phyloP scores from a whole-genome alignment of 2,797 vertebrate species.

The Eulemur coronatus region DNA sequence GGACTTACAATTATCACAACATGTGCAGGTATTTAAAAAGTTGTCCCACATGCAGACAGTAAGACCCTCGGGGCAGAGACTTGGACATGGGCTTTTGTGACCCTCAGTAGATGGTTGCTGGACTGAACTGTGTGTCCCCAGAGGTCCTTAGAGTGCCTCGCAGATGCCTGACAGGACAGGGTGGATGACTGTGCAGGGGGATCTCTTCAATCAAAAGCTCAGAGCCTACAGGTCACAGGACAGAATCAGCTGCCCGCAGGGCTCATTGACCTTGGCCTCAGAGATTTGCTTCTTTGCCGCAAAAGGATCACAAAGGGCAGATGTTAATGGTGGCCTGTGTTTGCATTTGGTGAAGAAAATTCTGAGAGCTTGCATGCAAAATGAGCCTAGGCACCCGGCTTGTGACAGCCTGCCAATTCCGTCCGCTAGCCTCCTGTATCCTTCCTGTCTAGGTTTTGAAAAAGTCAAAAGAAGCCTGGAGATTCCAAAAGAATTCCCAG shows the following conservation, averaged over 20 bases:
- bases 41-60: not conserved
- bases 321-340: not conserved
- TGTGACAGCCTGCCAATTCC: not conserved
- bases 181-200: too few species aligned
- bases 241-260: not conserved
- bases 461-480: not conserved
- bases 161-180: not conserved
- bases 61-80: not conserved
- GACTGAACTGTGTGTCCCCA: not conserved
- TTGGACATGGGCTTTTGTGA: not conserved
- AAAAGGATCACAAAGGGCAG: not conserved
- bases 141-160: not conserved
- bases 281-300: not conserved
- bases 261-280: not conserved
- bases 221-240: not conserved
- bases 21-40: not conserved
- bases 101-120: not conserved
- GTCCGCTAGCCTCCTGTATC: not conserved
- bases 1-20: not conserved
- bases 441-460: not conserved
- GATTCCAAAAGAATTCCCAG: slow-evolving; percentile 5
- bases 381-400: not conserved
- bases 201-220: not conserved
- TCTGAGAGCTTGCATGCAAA: not conserved
- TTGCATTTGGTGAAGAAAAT: not conserved